Evolutionary conservation across 2,113 vertebrate species (phyloP).

Genomic region (Corythoichthys haematopterus): DNA sequence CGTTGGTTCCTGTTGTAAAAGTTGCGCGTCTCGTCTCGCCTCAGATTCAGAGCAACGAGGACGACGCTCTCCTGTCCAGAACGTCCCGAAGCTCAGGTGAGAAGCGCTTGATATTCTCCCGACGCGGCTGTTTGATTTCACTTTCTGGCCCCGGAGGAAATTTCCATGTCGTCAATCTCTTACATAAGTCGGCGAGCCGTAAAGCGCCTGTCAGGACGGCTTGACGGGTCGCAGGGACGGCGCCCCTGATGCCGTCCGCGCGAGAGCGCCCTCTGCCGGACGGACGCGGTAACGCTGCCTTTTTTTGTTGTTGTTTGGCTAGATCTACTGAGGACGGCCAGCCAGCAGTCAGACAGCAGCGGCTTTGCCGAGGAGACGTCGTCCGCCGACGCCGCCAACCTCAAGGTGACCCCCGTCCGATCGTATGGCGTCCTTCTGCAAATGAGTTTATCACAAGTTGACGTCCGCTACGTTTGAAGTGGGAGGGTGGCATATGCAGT

Average conservation of each 20-base stretch:
- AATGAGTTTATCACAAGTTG: no score
- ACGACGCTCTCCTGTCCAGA: conserved; percentile 72
- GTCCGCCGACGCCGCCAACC: conserved; percentile 75
- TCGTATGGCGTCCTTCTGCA: no score
- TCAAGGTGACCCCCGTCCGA: conserved; percentile 88
- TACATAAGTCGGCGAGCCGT: background rate
- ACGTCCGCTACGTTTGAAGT: no score
- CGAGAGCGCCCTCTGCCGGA: background rate
- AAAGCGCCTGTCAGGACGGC: background rate
- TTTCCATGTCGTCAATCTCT: background rate
- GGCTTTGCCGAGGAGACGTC: conserved; percentile 90
- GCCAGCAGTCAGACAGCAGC: conserved; percentile 96
- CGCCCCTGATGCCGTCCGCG: background rate
- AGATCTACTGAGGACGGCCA: conserved; percentile 81
- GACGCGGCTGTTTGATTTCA: background rate
- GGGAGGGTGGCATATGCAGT: no score
- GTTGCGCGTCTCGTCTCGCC: conserved; percentile 34
- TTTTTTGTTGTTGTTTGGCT: conserved; percentile 51
- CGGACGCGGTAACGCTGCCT: background rate
- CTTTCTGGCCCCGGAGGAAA: background rate
- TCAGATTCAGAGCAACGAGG: conserved; percentile 91
- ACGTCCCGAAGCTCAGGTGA: conserved; percentile 56
- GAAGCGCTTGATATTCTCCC: no score
- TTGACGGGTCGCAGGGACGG: background rate
- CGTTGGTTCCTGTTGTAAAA: background rate